Evolutionary conservation across 2,113 vertebrate species (phyloP), one percentile per base, ranked within the genome.

Genomic region (Carassius gibelio): DNA sequence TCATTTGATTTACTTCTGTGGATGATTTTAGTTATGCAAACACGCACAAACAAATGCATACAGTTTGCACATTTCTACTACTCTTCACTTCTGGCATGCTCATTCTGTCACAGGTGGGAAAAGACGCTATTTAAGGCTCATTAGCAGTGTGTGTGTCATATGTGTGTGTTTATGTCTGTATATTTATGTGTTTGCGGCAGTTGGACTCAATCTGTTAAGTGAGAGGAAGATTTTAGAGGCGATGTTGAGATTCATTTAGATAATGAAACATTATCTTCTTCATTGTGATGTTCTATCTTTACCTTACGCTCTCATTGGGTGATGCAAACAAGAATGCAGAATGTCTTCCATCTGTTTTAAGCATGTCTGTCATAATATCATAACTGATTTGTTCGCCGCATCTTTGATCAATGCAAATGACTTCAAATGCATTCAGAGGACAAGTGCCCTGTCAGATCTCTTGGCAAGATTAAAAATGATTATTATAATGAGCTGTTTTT

Each of bases 161-260:
- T 48, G 45, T 48, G 10, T 48, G 45, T 11, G 9, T 48, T 10
- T 21, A 9, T 42, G 5, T 38, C 15, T 71, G 8, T 4, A 15
- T 52, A 15, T 75, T 4, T 61, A 4, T 69, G 23, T 69, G 45
- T 81, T 48, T 81, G 62, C 1, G 48, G 8, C 23, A 19, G 61
- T 81, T 66, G 80, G n/a, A 79, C n/a, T 87, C 84, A 86, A 88
- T 88, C 85, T 87, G 80, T 83, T 88, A 82, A 90, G 87, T 84
- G 78, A 78, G 77, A 74, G 59, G 86, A 79, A 38, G 50, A 84
- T 81, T 45, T 76, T 82, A 75, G 72, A 84, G 77, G 48, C 85
- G 34, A 45, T 69, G 80, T 83, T 86, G 72, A 85, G 81, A 86
- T 84, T 85, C 57, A 90, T 88, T 87, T 88, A 85, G 75, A 82